A percentile compares a stretch with the other conserved stretches of the same genome.
These are phyloP conservation scores for Heliothis subflexa DNA, from an alignment of 1,140 invertebrate genomes.

Conservation along the genomic window DNA sequence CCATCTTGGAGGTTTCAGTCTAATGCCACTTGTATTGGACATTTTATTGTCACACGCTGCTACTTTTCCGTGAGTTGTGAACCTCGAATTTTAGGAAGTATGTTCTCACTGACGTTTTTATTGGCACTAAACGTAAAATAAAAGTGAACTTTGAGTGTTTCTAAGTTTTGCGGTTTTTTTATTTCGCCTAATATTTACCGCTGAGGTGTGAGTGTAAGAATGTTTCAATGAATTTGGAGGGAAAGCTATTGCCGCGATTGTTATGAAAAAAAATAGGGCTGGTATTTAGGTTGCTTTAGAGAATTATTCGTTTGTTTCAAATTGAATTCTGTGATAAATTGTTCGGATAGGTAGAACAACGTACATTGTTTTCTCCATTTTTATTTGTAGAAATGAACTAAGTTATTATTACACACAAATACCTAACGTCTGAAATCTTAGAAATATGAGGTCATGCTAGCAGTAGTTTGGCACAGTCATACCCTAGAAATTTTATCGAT, in stretches of 20 bases:
- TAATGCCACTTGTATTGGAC: slow-evolving; percentile 81
- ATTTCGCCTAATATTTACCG: slow-evolving; percentile 43
- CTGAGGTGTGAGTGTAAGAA: slow-evolving; percentile 38
- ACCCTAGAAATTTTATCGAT: slow-evolving; percentile 17
- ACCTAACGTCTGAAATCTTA: neutral
- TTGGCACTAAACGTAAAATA: slow-evolving; percentile 75
- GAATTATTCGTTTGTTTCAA: slow-evolving; percentile 19
- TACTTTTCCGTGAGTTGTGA: slow-evolving; percentile 74
- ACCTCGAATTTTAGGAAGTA: slow-evolving; percentile 75
- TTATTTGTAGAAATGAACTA: neutral
- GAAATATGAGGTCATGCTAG: slow-evolving; percentile 7
- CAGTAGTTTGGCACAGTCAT: slow-evolving; percentile 11
- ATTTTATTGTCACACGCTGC: slow-evolving; percentile 80
- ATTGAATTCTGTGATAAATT: slow-evolving; percentile 28
- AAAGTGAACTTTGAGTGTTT: slow-evolving; percentile 75
- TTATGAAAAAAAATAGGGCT: slow-evolving; percentile 4
- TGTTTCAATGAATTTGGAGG: slow-evolving; percentile 39
- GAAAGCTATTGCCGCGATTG: slow-evolving; percentile 29
- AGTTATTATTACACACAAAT: neutral
- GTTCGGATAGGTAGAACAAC: neutral
- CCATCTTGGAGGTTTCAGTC: slow-evolving; percentile 72
- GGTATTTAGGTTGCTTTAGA: slow-evolving; percentile 16
- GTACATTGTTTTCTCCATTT: neutral
- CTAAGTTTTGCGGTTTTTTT: slow-evolving; percentile 69
- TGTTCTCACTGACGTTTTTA: slow-evolving; percentile 77